phyloP scores from a whole-genome alignment of 30 jellyfish, hydroid and myxozoan genomes.

The Morbakka virulenta region DNA sequence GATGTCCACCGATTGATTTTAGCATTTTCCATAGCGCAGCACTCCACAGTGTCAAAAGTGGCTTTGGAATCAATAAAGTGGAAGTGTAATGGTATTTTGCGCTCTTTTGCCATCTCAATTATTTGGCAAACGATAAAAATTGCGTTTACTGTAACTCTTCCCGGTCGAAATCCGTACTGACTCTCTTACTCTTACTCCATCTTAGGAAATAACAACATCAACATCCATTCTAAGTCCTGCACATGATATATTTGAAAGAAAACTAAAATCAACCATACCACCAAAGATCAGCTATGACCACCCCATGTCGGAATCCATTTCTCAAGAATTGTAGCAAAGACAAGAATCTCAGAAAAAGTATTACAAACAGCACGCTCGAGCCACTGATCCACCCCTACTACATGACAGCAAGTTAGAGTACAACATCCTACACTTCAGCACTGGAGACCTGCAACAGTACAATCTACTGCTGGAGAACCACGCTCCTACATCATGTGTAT shows the following conservation, averaged over 20 bases:
- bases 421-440: neutral
- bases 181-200: no score
- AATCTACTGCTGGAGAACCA: neutral
- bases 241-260: neutral
- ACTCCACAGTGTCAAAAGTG: no score
- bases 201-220: no score
- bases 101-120: no score
- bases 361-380: neutral
- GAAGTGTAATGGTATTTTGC: no score
- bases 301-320: neutral
- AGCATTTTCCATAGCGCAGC: no score
- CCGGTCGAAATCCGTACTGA: no score
- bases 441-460: neutral
- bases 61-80: no score
- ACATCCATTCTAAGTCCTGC: no score
- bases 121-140: no score
- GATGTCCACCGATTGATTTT: no score
- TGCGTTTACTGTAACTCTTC: no score
- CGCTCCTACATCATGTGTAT: neutral
- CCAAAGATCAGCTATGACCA: neutral
- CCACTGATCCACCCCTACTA: neutral
- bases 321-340: neutral
- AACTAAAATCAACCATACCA: neutral
- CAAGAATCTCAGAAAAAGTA: neutral
- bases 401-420: neutral